phyloP scores from a whole-genome alignment of 2,797 vertebrate genomes.

The Coreius guichenoti region DNA sequence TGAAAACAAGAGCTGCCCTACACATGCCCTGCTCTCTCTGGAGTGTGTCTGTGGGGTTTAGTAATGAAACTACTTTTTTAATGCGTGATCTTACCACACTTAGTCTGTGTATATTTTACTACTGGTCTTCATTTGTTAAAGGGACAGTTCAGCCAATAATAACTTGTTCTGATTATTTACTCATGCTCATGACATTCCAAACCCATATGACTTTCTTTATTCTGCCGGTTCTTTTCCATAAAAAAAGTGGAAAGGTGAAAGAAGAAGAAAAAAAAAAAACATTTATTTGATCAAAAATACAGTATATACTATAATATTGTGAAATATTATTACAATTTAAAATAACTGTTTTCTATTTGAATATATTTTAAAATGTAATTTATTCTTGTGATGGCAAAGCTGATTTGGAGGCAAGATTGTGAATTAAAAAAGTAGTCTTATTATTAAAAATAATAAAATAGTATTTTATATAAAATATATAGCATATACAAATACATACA shows the following conservation, averaged over 20 bases:
- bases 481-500: background rate
- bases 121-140: background rate
- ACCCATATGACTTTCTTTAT: background rate
- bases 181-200: background rate
- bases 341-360: background rate
- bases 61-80: conserved; percentile 14
- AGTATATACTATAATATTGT: background rate
- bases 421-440: background rate
- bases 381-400: background rate
- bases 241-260: background rate
- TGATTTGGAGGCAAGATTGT: background rate
- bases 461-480: background rate
- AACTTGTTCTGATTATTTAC: background rate
- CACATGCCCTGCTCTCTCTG: conserved; percentile 52
- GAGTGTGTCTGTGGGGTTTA: conserved; percentile 24
- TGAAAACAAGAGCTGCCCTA: conserved; percentile 63
- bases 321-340: background rate
- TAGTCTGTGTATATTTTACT: background rate
- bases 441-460: background rate
- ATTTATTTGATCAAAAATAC: background rate
- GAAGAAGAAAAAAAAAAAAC: too few relatives aligned
- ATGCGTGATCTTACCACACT: background rate
- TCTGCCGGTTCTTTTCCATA: background rate
- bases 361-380: background rate
- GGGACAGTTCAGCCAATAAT: background rate